A percentile compares a stretch with the other conserved stretches of the same genome.
phyloP scores from a whole-genome alignment of 2,888 invertebrate species.

The Cephalotes varians region DNA sequence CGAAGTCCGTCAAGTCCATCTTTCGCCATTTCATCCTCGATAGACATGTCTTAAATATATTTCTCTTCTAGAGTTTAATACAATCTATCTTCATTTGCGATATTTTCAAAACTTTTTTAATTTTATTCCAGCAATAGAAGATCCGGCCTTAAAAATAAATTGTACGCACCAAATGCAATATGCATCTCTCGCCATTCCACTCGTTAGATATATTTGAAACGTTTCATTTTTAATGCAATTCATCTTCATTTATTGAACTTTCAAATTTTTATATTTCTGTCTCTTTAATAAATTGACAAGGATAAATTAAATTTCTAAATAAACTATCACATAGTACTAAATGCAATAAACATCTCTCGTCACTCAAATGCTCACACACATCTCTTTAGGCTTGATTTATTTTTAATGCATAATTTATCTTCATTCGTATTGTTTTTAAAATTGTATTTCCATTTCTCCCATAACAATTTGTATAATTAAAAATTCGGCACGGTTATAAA shows the following conservation, averaged over 20 bases:
- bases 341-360: background rate
- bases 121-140: background rate
- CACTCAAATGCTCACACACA: background rate
- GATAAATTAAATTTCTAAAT: background rate
- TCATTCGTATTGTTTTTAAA: background rate
- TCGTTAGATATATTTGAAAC: background rate
- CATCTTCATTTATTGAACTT: background rate
- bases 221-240: background rate
- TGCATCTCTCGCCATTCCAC: background rate
- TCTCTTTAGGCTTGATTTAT: background rate
- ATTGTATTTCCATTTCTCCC: background rate
- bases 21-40: conserved; percentile 33
- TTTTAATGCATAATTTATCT: conserved; percentile 6
- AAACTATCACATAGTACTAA: background rate
- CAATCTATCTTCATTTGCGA: conserved; percentile 13
- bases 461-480: background rate
- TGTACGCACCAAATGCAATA: background rate
- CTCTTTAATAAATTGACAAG: background rate
- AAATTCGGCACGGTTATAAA: background rate
- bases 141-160: background rate
- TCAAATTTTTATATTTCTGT: background rate
- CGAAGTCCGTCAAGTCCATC: conserved; percentile 61
- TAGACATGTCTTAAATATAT: conserved; percentile 10
- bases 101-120: conserved; percentile 17
- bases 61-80: background rate